phyloP scores from a whole-genome alignment of 2,797 vertebrate genomes.

The Dryobates pubescens region DNA sequence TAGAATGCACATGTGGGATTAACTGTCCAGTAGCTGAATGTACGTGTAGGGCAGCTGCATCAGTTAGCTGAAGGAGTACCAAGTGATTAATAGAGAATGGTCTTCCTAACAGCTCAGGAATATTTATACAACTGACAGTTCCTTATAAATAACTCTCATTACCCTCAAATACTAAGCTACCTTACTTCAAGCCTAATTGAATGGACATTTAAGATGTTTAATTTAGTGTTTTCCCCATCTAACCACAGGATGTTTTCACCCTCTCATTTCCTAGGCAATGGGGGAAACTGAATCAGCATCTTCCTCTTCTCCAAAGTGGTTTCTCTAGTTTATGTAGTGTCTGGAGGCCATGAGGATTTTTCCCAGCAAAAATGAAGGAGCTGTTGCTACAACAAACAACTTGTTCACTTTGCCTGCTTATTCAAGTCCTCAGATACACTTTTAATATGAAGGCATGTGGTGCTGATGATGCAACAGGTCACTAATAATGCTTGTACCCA shows the following conservation, averaged over 20 bases:
- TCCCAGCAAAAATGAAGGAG: not conserved
- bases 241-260: slow-evolving; percentile 42
- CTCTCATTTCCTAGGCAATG: not conserved
- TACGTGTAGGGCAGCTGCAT: not conserved
- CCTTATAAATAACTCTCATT: slow-evolving; percentile 37
- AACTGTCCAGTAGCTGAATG: not conserved
- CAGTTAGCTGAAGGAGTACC: not conserved
- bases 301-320: not conserved
- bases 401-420: not conserved
- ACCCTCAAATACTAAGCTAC: not conserved
- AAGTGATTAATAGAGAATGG: not conserved
- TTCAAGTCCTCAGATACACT: not conserved
- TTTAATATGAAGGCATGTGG: not conserved
- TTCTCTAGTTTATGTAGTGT: slow-evolving; percentile 24
- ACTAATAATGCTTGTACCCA: slow-evolving; percentile 5
- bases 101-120: not conserved
- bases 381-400: slow-evolving; percentile 49
- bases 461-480: slow-evolving; percentile 26
- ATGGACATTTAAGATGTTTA: not conserved
- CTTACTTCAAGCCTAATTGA: slow-evolving; percentile 42
- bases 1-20: not conserved
- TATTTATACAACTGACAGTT: slow-evolving; percentile 30
- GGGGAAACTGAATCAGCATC: slow-evolving; percentile 45
- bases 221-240: slow-evolving; percentile 18
- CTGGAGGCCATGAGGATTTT: slow-evolving; percentile 19